Percentiles rank a stretch among this genome's conserved stretches.
These are phyloP conservation scores for Chanos chanos DNA, from an alignment of 2,797 vertebrate genomes.

Conservation along the genomic window DNA sequence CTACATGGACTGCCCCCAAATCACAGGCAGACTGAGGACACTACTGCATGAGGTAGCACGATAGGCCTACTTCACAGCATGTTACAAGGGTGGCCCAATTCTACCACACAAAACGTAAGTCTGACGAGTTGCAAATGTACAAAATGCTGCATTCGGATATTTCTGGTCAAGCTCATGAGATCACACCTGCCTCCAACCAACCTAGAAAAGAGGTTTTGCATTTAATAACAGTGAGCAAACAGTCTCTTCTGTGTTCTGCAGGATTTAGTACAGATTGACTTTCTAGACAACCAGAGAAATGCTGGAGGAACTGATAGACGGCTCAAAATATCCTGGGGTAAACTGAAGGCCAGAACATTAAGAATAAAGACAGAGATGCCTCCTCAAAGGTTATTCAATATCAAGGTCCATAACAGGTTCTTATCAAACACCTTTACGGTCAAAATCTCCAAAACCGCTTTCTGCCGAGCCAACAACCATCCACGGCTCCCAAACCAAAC, in stretches of 20 bases:
- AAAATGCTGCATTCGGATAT: too few relatives aligned
- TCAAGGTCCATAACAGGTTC: too few relatives aligned
- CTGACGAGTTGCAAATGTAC: too few relatives aligned
- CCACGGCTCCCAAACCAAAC: not conserved
- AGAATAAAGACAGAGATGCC: too few relatives aligned
- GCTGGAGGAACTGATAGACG: constrained; percentile 43
- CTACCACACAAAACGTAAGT: not conserved
- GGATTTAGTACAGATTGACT: constrained; percentile 72
- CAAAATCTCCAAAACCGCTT: too few relatives aligned
- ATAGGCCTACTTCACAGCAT: not conserved
- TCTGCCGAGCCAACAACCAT: too few relatives aligned
- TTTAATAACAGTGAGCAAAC: constrained; percentile 40
- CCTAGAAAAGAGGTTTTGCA: constrained; percentile 74
- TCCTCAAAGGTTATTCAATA: too few relatives aligned
- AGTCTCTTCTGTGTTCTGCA: constrained; percentile 30
- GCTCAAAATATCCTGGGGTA: constrained; percentile 7
- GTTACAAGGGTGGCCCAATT: not conserved
- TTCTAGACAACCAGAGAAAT: constrained; percentile 16
- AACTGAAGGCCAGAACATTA: too few relatives aligned
- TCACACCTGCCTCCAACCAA: constrained; percentile 67
- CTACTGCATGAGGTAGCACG: too few relatives aligned
- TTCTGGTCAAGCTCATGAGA: constrained; percentile 14
- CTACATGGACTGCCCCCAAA: too few relatives aligned
- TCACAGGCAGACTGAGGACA: too few relatives aligned
- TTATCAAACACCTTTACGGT: too few relatives aligned